phyloP scores from a whole-genome alignment of 2,797 vertebrate genomes.

The Urosaurus nigricauda region DNA sequence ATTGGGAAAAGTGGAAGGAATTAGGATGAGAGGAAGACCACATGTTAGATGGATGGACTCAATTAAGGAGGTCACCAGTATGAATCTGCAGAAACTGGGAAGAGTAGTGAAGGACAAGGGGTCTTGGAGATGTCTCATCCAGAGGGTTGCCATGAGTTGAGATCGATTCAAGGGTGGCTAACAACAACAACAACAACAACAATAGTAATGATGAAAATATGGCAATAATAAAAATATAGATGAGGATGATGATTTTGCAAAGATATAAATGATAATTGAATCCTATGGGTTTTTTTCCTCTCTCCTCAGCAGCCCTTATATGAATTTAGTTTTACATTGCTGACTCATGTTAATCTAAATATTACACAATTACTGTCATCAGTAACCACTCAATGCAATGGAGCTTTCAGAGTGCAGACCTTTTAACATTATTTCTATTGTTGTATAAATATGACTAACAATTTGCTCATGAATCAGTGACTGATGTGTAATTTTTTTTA shows the following conservation, averaged over 20 bases:
- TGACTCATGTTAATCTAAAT: slow-evolving; percentile 1
- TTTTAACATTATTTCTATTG: neutral
- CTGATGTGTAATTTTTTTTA: neutral
- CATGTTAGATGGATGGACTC: too few relatives aligned
- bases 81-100: too few relatives aligned
- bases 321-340: slow-evolving; percentile 18
- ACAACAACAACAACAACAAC: too few relatives aligned
- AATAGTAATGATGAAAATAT: too few relatives aligned
- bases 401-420: neutral
- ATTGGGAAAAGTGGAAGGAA: too few relatives aligned
- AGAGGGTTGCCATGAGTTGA: too few relatives aligned
- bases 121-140: too few relatives aligned
- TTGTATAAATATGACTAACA: slow-evolving; percentile 15
- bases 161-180: too few relatives aligned
- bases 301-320: neutral
- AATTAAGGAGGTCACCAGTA: too few relatives aligned
- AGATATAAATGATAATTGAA: neutral
- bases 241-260: neutral
- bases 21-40: too few relatives aligned
- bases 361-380: slow-evolving; percentile 22
- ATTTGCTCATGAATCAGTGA: slow-evolving; percentile 13
- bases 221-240: too few relatives aligned
- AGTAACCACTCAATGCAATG: neutral
- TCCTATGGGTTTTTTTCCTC: neutral
- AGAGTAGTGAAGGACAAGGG: too few relatives aligned